A percentile compares a stretch with the other conserved stretches of the same genome.
phyloP scores from a whole-genome alignment of 2,797 vertebrate species.

The Xenentodon cancila region DNA sequence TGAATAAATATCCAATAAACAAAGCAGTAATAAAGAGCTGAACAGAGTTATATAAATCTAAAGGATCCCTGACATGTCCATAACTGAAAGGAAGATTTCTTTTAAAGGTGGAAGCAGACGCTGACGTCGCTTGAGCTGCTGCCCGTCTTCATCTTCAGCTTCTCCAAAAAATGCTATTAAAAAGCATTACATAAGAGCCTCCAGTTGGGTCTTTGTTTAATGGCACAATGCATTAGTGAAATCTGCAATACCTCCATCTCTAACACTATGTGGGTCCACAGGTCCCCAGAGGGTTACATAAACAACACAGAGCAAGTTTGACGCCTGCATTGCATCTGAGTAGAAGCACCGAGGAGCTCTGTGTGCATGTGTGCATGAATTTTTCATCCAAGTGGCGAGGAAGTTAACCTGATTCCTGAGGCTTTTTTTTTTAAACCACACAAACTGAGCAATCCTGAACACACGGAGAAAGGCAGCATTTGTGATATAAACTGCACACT shows the following conservation, averaged over 20 bases:
- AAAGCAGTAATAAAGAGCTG: too few relatives aligned
- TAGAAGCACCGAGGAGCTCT: neutral
- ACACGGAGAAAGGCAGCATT: neutral
- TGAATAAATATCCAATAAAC: too few relatives aligned
- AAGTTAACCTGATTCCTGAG: slow-evolving; percentile 51
- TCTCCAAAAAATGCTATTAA: slow-evolving; percentile 12
- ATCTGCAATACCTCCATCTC: slow-evolving; percentile 35
- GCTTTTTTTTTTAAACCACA: slow-evolving; percentile 24
- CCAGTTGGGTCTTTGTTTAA: slow-evolving; percentile 26
- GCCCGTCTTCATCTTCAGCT: neutral
- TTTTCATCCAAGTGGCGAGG: slow-evolving; percentile 39
- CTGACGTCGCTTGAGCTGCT: slow-evolving; percentile 24
- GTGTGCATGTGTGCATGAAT: slow-evolving; percentile 18
- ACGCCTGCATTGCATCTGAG: slow-evolving; percentile 42
- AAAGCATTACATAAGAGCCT: slow-evolving; percentile 45
- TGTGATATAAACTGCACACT: too few relatives aligned
- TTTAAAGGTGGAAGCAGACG: neutral
- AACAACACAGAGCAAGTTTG: slow-evolving; percentile 46
- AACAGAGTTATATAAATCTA: too few relatives aligned
- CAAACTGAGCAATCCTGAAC: neutral
- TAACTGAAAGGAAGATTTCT: neutral
- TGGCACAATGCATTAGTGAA: slow-evolving; percentile 43
- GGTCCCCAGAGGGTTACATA: slow-evolving; percentile 65
- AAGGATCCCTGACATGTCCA: too few relatives aligned
- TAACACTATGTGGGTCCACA: slow-evolving; percentile 37